These are phyloP conservation scores for Rhagonycha lutea DNA, from an alignment of 2,888 invertebrate genomes.

Conservation along the genomic window DNA sequence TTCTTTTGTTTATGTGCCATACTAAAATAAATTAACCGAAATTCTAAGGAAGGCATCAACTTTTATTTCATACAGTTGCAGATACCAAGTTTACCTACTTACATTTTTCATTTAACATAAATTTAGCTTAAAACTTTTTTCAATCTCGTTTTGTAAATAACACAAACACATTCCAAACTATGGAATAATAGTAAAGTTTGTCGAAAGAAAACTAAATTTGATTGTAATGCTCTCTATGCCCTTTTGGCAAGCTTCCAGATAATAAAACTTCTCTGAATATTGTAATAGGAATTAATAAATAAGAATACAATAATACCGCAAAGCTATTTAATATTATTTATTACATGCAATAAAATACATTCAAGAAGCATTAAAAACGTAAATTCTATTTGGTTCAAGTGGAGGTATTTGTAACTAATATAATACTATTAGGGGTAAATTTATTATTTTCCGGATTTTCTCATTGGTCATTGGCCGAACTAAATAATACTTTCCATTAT, in stretches of 20 bases:
- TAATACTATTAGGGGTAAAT: not conserved
- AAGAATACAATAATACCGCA: not conserved
- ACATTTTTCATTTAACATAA: not conserved
- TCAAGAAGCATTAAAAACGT: not conserved
- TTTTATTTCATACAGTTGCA: not conserved
- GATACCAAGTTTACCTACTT: not conserved
- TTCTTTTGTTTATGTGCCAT: conserved; percentile 1
- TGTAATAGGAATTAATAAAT: not conserved
- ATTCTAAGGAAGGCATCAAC: not conserved
- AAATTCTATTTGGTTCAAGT: not conserved
- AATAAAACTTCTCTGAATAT: not conserved
- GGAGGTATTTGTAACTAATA: not conserved
- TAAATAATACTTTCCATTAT: not conserved
- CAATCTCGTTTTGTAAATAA: not conserved
- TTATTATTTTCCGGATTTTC: not conserved
- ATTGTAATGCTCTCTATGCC: not conserved
- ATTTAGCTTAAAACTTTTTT: not conserved
- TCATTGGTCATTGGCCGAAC: not conserved
- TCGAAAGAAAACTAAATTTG: not conserved
- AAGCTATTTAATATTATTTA: not conserved
- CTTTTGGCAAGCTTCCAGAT: not conserved
- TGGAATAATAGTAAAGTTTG: not conserved
- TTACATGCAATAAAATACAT: not conserved
- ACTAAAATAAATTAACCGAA: not conserved
- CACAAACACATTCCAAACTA: not conserved